These are phyloP conservation scores for Spicauda simplicius DNA, from an alignment of 2,888 invertebrate species.

Conservation along the genomic window DNA sequence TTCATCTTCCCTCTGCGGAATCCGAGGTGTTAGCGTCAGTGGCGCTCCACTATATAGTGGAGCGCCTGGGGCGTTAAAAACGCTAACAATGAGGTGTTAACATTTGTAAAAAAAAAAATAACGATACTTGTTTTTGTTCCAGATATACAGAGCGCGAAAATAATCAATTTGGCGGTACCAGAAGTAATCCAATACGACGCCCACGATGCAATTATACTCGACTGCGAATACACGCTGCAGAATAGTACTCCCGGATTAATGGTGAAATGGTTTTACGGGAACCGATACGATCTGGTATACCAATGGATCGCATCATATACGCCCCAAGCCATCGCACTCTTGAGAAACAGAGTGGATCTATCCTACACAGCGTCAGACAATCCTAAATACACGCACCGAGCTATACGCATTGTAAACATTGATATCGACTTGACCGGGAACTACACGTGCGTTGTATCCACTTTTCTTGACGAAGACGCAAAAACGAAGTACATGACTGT, in stretches of 20 bases:
- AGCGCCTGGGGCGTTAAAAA: no score
- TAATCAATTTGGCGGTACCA: no score
- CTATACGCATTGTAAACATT: constrained; percentile 89
- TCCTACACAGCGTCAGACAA: constrained; percentile 87
- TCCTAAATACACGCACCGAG: constrained; percentile 88
- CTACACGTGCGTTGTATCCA: constrained; percentile 89
- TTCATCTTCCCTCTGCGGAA: no score
- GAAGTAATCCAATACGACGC: constrained; percentile 86
- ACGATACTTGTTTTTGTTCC: constrained; percentile 75
- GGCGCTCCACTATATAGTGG: no score
- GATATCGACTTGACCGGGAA: constrained; percentile 89
- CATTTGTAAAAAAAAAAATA: no score
- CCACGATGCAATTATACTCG: constrained; percentile 86
- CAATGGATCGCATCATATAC: constrained; percentile 87
- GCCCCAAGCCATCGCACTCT: constrained; percentile 87
- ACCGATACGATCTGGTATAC: constrained; percentile 88
- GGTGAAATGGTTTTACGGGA: constrained; percentile 91
- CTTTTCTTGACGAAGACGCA: constrained; percentile 88
- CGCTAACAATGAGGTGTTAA: no score
- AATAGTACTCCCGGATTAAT: constrained; percentile 87
- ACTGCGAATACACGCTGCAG: no score
- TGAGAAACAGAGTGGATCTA: constrained; percentile 85
- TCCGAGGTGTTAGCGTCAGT: no score
- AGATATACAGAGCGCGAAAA: constrained; percentile 85
- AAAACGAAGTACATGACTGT: constrained; percentile 87